Percentiles rank a stretch among this genome's conserved stretches.
Evolutionary conservation across 2,888 invertebrate species (phyloP).

Genomic region (Tubiluchus corallicola): DNA sequence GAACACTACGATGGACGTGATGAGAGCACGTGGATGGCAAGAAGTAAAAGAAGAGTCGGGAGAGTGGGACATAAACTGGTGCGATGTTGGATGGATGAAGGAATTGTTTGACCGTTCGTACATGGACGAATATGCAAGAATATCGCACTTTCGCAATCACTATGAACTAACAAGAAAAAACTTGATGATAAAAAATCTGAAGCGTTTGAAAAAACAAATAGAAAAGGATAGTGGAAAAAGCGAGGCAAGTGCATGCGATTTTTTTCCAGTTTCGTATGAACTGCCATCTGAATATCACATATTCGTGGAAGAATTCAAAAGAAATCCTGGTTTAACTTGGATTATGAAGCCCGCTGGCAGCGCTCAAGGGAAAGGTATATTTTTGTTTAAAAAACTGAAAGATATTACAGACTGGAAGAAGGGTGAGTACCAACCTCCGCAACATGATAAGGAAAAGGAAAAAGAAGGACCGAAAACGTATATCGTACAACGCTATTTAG

Average conservation of each 20-base stretch:
- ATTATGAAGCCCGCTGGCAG: slow-evolving; percentile 43
- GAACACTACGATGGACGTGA: slow-evolving; percentile 28
- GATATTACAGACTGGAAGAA: slow-evolving; percentile 36
- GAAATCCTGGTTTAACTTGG: slow-evolving; percentile 38
- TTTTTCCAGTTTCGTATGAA: slow-evolving; percentile 40
- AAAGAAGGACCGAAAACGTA: slow-evolving; percentile 29
- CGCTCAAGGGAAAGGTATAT: slow-evolving; percentile 42
- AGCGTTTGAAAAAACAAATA: slow-evolving; percentile 29
- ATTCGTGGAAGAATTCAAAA: slow-evolving; percentile 41
- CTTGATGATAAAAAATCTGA: slow-evolving; percentile 37
- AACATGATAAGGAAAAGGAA: slow-evolving; percentile 12
- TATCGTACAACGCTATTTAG: slow-evolving; percentile 40
- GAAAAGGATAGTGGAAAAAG: slow-evolving; percentile 27
- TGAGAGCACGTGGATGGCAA: slow-evolving; percentile 27
- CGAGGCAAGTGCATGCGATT: slow-evolving; percentile 35
- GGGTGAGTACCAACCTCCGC: slow-evolving; percentile 22
- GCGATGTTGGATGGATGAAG: slow-evolving; percentile 37
- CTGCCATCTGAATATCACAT: slow-evolving; percentile 41
- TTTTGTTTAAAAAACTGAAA: slow-evolving; percentile 37
- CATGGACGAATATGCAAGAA: slow-evolving; percentile 33
- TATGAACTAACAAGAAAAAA: slow-evolving; percentile 42
- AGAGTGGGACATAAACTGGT: slow-evolving; percentile 42
- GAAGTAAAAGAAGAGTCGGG: slow-evolving; percentile 29
- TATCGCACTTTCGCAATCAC: slow-evolving; percentile 42
- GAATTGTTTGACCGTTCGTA: slow-evolving; percentile 32